Evolutionary conservation across 1,140 invertebrate genomes (phyloP).

Genomic region (Ceratosolen fusciceps): DNA sequence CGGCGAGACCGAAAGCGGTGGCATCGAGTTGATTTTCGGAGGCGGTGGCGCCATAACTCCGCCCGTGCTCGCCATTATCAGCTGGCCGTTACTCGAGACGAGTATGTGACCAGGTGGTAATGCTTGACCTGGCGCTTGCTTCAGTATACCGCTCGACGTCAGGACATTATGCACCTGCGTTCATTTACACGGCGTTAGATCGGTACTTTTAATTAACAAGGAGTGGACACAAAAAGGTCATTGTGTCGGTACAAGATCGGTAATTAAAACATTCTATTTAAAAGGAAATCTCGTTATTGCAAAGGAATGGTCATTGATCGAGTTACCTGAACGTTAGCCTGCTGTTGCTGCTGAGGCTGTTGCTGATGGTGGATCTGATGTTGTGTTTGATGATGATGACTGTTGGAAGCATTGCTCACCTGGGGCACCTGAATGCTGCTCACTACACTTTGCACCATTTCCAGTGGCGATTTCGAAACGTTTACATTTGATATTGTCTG

Average conservation of each 20-base stretch:
- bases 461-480: slow-evolving; percentile 80
- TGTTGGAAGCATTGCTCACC: slow-evolving; percentile 58
- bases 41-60: slow-evolving; percentile 78
- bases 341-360: slow-evolving; percentile 55
- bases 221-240: too few relatives aligned
- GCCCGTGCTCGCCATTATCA: slow-evolving; percentile 77
- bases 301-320: background rate
- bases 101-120: slow-evolving; percentile 80
- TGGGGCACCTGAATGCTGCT: slow-evolving; percentile 81
- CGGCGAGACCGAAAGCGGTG: slow-evolving; percentile 77
- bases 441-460: slow-evolving; percentile 86
- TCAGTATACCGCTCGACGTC: slow-evolving; percentile 66
- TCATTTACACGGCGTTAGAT: background rate
- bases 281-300: too few relatives aligned
- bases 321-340: slow-evolving; percentile 55
- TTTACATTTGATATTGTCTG: slow-evolving; percentile 48
- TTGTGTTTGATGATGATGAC: slow-evolving; percentile 56
- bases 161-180: slow-evolving; percentile 66
- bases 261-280: too few relatives aligned
- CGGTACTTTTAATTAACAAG: background rate
- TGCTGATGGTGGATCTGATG: slow-evolving; percentile 56
- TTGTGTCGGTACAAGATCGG: too few relatives aligned
- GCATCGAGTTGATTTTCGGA: slow-evolving; percentile 77
- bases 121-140: slow-evolving; percentile 69
- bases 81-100: slow-evolving; percentile 81